Percentiles rank a stretch among this genome's conserved stretches.
phyloP scores from a whole-genome alignment of 2,888 invertebrate species.

The Pseudanteris insignis region DNA sequence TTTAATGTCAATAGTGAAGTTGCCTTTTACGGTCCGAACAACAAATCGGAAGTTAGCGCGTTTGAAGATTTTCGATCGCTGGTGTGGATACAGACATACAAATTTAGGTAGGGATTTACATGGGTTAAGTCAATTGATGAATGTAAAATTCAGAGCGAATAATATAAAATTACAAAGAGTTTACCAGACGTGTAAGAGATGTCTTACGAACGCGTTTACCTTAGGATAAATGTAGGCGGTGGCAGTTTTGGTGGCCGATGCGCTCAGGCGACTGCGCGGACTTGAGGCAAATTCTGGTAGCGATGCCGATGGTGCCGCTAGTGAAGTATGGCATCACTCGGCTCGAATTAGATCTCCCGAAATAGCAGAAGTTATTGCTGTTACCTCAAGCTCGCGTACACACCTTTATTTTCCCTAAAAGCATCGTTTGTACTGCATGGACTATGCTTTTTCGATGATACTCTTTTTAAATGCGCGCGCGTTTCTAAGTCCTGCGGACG shows the following conservation, averaged over 20 bases:
- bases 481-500: background rate
- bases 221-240: slow-evolving; percentile 56
- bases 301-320: slow-evolving; percentile 51
- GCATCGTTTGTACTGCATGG: slow-evolving; percentile 19
- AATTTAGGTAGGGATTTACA: too few species aligned
- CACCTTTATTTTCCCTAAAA: slow-evolving; percentile 50
- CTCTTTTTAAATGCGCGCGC: background rate
- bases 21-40: slow-evolving; percentile 32
- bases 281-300: slow-evolving; percentile 46
- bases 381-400: slow-evolving; percentile 51
- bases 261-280: slow-evolving; percentile 60
- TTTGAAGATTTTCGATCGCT: too few species aligned
- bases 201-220: slow-evolving; percentile 52
- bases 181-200: too few species aligned
- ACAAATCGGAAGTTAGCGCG: slow-evolving; percentile 1
- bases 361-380: slow-evolving; percentile 61
- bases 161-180: too few species aligned
- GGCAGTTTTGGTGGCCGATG: slow-evolving; percentile 56
- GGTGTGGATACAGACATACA: background rate
- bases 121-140: too few species aligned
- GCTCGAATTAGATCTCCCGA: slow-evolving; percentile 62
- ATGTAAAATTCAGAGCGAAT: too few species aligned
- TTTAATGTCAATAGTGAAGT: slow-evolving; percentile 16
- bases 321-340: slow-evolving; percentile 64
- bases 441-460: background rate